Conservation (phyloP, 1,140 invertebrate species). For the Homarus americanus region DNA sequence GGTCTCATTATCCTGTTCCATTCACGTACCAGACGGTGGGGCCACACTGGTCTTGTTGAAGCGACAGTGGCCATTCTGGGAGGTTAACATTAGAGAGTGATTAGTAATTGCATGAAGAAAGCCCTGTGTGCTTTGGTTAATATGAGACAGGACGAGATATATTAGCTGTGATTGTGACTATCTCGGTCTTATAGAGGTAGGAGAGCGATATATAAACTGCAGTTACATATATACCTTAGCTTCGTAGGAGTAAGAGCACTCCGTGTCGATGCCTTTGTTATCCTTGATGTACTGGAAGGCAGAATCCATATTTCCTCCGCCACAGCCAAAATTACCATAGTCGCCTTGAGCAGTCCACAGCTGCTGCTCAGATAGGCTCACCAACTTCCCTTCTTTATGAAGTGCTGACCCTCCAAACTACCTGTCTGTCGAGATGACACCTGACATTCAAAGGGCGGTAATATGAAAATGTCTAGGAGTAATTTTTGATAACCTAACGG, state of each 20-base stretch:
- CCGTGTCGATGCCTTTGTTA: slow-evolving; percentile 94
- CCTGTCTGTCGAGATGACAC: slow-evolving; percentile 84
- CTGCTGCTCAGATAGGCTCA: slow-evolving; percentile 82
- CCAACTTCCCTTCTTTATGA: slow-evolving; percentile 83
- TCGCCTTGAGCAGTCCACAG: slow-evolving; percentile 81
- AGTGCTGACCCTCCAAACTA: slow-evolving; percentile 96
- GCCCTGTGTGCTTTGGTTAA: too few species aligned
- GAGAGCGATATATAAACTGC: too few species aligned
- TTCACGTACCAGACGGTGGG: slow-evolving; percentile 76
- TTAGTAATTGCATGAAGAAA: neutral
- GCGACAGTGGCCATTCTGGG: too few species aligned
- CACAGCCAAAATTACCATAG: slow-evolving; percentile 84
- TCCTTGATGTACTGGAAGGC: slow-evolving; percentile 84
- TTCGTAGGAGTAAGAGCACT: slow-evolving; percentile 93
- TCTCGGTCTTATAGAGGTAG: neutral
- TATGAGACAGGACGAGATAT: too few species aligned
- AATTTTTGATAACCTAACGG: too few species aligned
- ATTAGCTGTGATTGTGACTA: too few species aligned
- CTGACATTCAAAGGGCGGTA: neutral
- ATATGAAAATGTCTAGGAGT: too few species aligned
- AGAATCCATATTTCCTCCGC: slow-evolving; percentile 83
- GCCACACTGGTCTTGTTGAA: slow-evolving; percentile 86
- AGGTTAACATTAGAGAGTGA: slow-evolving; percentile 81
- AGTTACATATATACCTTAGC: slow-evolving; percentile 79
- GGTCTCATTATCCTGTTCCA: too few species aligned